phyloP scores from a whole-genome alignment of 2,888 invertebrate genomes.

The Epinotia demarniana region DNA sequence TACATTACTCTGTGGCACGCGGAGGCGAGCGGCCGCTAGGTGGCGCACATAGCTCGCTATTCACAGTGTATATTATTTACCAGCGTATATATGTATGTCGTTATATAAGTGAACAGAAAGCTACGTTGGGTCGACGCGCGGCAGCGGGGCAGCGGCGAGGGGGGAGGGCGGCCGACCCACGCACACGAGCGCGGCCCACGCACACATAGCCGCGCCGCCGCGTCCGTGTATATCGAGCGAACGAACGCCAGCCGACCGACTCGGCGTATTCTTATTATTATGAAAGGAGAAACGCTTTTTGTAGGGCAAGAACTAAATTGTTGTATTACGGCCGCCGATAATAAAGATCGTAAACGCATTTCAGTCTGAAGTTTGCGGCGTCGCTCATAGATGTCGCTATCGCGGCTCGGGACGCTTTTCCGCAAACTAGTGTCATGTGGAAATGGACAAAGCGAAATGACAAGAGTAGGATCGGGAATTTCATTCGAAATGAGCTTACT shows the following conservation, averaged over 20 bases:
- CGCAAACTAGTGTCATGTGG: slow-evolving; percentile 38
- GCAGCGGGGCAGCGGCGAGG: slow-evolving; percentile 53
- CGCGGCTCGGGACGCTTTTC: slow-evolving; percentile 57
- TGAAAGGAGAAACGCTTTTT: slow-evolving; percentile 85
- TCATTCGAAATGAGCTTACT: slow-evolving; percentile 25
- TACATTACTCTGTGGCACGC: slow-evolving; percentile 65
- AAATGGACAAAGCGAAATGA: slow-evolving; percentile 27
- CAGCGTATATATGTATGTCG: slow-evolving; percentile 76
- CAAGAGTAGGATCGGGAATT: slow-evolving; percentile 11
- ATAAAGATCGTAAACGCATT: slow-evolving; percentile 83
- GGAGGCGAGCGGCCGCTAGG: slow-evolving; percentile 75
- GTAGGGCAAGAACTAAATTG: slow-evolving; percentile 85
- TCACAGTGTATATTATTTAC: slow-evolving; percentile 83
- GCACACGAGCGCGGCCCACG: slow-evolving; percentile 55
- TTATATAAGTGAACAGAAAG: slow-evolving; percentile 85
- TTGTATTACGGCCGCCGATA: slow-evolving; percentile 80
- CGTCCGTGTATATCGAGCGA: slow-evolving; percentile 79
- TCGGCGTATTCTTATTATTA: slow-evolving; percentile 87
- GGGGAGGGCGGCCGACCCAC: slow-evolving; percentile 53
- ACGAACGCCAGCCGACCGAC: slow-evolving; percentile 80
- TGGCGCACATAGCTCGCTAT: slow-evolving; percentile 82
- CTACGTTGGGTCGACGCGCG: slow-evolving; percentile 68
- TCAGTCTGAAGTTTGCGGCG: slow-evolving; percentile 79
- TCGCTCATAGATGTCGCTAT: slow-evolving; percentile 79
- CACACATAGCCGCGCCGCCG: slow-evolving; percentile 62